phyloP scores from a whole-genome alignment of 2,888 invertebrate genomes.

The Lasioglossum leucozonium region DNA sequence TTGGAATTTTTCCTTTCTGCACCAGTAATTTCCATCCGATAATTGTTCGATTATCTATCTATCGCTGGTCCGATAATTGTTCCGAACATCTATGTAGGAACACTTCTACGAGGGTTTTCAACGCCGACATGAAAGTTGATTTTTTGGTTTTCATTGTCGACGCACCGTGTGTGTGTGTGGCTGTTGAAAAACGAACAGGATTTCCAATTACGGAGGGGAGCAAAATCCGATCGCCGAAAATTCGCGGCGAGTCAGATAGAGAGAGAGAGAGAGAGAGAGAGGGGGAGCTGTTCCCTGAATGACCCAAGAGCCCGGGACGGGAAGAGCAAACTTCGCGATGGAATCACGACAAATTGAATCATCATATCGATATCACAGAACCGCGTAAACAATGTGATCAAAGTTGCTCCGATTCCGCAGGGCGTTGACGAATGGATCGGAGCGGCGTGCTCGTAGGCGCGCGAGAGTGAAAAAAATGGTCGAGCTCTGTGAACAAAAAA shows the following conservation, averaged over 20 bases:
- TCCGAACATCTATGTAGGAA: neutral
- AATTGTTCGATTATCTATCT: no score
- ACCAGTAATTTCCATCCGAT: no score
- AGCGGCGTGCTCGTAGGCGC: neutral
- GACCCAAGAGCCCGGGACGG: neutral
- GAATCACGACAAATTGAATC: constrained; percentile 53
- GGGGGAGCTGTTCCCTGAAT: neutral
- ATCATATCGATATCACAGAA: constrained; percentile 51
- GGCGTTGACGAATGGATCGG: constrained; percentile 57
- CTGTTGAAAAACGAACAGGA: neutral
- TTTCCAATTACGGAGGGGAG: neutral
- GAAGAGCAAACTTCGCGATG: constrained; percentile 24
- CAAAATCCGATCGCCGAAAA: neutral
- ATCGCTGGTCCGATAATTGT: no score
- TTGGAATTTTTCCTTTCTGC: neutral
- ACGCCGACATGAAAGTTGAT: neutral
- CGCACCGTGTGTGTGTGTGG: neutral
- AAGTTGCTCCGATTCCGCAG: constrained; percentile 23
- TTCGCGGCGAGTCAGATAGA: neutral
- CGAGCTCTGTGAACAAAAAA: neutral
- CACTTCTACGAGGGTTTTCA: neutral
- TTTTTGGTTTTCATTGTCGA: neutral
- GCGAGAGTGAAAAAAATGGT: constrained; percentile 31
- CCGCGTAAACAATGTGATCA: constrained; percentile 41
- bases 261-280: no score